Percentiles rank a stretch among this genome's conserved stretches.
Evolutionary conservation across 1,140 invertebrate species (phyloP).

Genomic region (Trachelipus rathkii): DNA sequence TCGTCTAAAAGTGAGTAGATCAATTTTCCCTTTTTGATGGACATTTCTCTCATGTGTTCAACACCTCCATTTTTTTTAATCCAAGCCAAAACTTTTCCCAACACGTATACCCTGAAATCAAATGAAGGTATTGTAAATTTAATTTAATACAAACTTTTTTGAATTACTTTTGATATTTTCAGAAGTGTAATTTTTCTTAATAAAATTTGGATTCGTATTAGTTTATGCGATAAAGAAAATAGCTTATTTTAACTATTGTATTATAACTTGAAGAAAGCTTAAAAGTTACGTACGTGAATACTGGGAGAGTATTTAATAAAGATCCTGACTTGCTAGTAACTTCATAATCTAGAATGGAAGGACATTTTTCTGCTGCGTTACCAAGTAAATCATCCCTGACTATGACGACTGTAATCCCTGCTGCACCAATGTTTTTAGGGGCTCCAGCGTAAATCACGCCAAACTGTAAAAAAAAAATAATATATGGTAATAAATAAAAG

Average conservation of each 20-base stretch:
- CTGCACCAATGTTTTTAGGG: constrained; percentile 94
- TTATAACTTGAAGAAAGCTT: too few species aligned
- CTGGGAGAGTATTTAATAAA: too few species aligned
- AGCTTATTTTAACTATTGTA: too few species aligned
- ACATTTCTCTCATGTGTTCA: constrained; percentile 67
- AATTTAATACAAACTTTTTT: not conserved
- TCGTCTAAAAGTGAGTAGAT: constrained; percentile 79
- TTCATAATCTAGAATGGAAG: constrained; percentile 48
- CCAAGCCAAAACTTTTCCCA: constrained; percentile 87
- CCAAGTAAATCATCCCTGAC: constrained; percentile 87
- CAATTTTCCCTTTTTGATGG: constrained; percentile 67
- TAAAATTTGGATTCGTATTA: too few species aligned
- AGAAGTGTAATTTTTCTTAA: too few species aligned
- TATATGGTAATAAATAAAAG: not conserved
- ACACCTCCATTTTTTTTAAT: constrained; percentile 78
- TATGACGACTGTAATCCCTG: constrained; percentile 88
- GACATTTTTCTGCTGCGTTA: constrained; percentile 69
- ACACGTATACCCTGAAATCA: constrained; percentile 81
- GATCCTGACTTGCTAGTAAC: too few species aligned
- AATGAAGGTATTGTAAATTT: constrained; percentile 5
- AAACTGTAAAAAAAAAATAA: constrained; percentile 63
- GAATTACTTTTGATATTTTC: too few species aligned
- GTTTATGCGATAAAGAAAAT: too few species aligned
- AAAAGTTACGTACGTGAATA: too few species aligned
- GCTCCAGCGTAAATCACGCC: constrained; percentile 91